A percentile compares a stretch with the other conserved stretches of the same genome.
Evolutionary conservation across 2,888 invertebrate genomes (phyloP).

Genomic region (Meandrusa payeni): DNA sequence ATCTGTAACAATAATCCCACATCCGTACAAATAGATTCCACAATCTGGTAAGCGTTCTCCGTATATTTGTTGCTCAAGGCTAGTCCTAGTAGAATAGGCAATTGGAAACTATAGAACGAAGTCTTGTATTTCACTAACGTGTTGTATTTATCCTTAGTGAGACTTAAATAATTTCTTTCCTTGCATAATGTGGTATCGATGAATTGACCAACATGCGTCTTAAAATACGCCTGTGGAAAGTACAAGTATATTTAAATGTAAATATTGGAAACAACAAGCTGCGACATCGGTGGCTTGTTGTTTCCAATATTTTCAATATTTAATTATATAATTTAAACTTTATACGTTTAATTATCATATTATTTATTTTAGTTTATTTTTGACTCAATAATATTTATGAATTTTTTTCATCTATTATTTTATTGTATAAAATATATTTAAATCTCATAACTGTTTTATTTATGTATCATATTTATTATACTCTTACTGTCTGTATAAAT

Average conservation of each 20-base stretch:
- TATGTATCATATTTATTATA: too few species aligned
- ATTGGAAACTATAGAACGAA: conserved; percentile 4
- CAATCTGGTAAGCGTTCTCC: conserved; percentile 4
- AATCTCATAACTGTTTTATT: too few species aligned
- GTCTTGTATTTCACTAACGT: conserved; percentile 3
- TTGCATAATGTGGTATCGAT: conserved; percentile 1
- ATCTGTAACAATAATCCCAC: conserved; percentile 17
- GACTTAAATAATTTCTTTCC: conserved; percentile 1
- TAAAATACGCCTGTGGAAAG: conserved; percentile 10
- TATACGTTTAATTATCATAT: neutral
- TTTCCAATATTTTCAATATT: too few species aligned
- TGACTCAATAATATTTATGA: too few species aligned
- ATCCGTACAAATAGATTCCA: conserved; percentile 12
- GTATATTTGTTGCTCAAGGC: conserved; percentile 1
- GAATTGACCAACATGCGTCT: conserved; percentile 18
- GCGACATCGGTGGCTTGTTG: too few species aligned
- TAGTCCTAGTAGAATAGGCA: conserved; percentile 10
- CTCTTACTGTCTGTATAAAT: too few species aligned
- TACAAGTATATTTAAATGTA: too few species aligned
- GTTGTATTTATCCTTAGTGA: conserved; percentile 11
- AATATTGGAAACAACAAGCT: too few species aligned
- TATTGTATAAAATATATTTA: too few species aligned
- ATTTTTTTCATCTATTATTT: too few species aligned
- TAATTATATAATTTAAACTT: too few species aligned
- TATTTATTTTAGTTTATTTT: neutral